These are phyloP conservation scores for Dynastes maya DNA, from an alignment of 2,888 invertebrate species.

Conservation along the genomic window DNA sequence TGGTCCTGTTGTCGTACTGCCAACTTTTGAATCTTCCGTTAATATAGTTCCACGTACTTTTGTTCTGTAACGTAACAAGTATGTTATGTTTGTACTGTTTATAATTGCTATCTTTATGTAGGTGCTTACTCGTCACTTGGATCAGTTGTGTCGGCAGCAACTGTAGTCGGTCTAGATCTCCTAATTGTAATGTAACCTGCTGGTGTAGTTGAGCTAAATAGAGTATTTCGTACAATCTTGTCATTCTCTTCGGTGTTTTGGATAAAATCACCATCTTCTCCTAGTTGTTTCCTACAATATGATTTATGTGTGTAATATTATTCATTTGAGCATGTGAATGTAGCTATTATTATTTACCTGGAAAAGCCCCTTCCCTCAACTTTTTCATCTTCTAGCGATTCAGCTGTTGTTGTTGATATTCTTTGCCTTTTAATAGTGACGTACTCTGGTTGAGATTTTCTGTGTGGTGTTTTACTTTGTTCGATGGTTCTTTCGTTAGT, in stretches of 20 bases:
- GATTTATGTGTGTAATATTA: neutral
- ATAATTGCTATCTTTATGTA: neutral
- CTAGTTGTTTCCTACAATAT: constrained; percentile 58
- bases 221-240: constrained; percentile 55
- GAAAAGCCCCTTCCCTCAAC: constrained; percentile 45
- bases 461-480: constrained; percentile 55
- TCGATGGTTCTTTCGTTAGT: constrained; percentile 58
- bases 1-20: constrained; percentile 57
- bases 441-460: constrained; percentile 73
- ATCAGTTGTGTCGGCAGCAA: constrained; percentile 30
- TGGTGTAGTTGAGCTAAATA: constrained; percentile 41
- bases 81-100: neutral
- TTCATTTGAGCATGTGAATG: neutral
- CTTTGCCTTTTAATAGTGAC: constrained; percentile 79
- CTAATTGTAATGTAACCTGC: constrained; percentile 54
- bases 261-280: constrained; percentile 57
- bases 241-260: constrained; percentile 58
- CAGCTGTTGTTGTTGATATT: constrained; percentile 68
- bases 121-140: constrained; percentile 30
- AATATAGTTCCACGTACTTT: neutral
- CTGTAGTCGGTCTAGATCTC: constrained; percentile 55
- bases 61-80: constrained; percentile 13
- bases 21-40: constrained; percentile 9
- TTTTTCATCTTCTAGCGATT: constrained; percentile 55
- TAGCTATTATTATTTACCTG: neutral